Conservation (phyloP, 2,888 invertebrate genomes). For the Lepidocyrtinus sp. region DNA sequence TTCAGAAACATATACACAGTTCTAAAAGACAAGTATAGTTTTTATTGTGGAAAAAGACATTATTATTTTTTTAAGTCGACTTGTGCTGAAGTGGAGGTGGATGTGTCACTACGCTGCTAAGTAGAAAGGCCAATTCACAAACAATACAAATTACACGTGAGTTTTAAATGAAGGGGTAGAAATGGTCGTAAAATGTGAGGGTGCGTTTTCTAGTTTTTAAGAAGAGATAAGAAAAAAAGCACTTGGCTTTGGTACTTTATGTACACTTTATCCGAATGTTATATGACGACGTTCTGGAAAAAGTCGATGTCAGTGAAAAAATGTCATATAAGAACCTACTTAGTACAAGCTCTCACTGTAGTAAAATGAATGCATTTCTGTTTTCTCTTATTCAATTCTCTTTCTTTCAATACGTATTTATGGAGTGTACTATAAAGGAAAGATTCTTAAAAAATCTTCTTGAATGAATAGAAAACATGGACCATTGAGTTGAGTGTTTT, state of each 20-base stretch:
- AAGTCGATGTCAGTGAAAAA: no score
- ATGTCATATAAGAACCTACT: no score
- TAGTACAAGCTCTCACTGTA: neutral
- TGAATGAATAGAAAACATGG: neutral
- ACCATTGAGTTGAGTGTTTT: neutral
- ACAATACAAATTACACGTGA: neutral
- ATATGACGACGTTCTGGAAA: no score
- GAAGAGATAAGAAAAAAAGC: conserved; percentile 16
- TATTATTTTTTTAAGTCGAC: neutral
- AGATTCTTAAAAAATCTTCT: neutral
- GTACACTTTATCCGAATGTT: no score
- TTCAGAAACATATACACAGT: no score
- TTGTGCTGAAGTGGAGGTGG: neutral
- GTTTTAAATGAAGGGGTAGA: conserved; percentile 12
- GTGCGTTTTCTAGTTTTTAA: conserved; percentile 26
- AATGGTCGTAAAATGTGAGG: conserved; percentile 14
- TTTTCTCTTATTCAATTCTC: neutral
- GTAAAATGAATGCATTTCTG: neutral
- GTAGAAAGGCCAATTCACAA: neutral
- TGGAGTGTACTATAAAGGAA: neutral
- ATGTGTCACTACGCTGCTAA: neutral
- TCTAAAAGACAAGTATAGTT: neutral
- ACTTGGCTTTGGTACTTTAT: neutral
- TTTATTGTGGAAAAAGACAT: neutral
- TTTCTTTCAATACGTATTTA: neutral